Evolutionary conservation across 2,113 vertebrate genomes (phyloP), one percentile per base, ranked within the genome.

Genomic region (Trematocara zebra): DNA sequence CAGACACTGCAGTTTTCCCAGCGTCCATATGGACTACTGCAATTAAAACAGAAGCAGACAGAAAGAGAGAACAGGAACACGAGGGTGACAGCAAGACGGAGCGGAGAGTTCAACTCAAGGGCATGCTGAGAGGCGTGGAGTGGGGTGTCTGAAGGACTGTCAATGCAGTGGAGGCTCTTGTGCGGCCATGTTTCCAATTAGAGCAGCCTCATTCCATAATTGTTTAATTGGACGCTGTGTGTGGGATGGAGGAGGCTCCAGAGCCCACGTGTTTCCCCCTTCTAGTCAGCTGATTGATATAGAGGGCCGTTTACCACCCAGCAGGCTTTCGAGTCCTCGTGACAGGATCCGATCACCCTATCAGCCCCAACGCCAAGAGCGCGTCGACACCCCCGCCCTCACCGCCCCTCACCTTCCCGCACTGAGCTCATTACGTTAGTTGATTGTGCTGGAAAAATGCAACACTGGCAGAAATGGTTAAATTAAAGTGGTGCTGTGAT

Each of bases 41-140:
- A 94, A 93, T 94, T 93, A 95, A 89, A 85, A 89, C 82, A 93
- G 86, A 82, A 78, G 76, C 80, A 69, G 56, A 33, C 20, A 15
- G 42, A 28, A 52, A 28, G 53, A 54, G 33, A 42, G 81, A 52
- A 8, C 17, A 20, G 56, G 78, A 67, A 59, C 57, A 51, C 1
- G 87, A 59, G 76, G 51, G 20, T 69, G 80, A 69, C n/a, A 37
- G 28, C 42, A 78, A 84, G 88, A 61, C 76, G 54, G 59, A 89
- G 90, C 82, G 80, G 84, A 84, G 86, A 91, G 93, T 95, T 94
- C 93, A 94, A 85, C 51, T 94, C 85, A 93, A 95, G 95, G 95
- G 90, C 94, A 88, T 37, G 86, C 67, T 52, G 85, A 91, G 88
- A 54, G 74, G 40, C 31, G 40, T 44, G 74, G 33, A 52, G 79